phyloP scores from a whole-genome alignment of 2,113 vertebrate genomes.

The Solea solea region DNA sequence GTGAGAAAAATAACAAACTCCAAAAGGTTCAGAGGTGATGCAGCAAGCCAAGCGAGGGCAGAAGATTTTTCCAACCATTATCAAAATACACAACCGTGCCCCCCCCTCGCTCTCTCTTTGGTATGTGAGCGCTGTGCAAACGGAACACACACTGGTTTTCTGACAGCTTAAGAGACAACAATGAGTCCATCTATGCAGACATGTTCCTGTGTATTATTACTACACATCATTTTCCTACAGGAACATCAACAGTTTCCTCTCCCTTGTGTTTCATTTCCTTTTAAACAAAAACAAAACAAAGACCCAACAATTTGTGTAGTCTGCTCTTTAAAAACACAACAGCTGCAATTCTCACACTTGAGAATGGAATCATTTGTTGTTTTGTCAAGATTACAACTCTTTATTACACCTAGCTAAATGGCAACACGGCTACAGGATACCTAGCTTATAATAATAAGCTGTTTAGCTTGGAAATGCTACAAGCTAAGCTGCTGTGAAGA shows the following conservation, averaged over 20 bases:
- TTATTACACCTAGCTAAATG: too few relatives aligned
- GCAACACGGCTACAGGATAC: too few relatives aligned
- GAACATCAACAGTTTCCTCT: neutral
- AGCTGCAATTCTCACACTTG: too few relatives aligned
- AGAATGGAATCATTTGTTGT: too few relatives aligned
- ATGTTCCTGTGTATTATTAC: conserved; percentile 19
- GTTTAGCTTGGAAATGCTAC: too few relatives aligned
- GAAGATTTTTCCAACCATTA: conserved; percentile 51
- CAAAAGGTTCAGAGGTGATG: conserved; percentile 32
- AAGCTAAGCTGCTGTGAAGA: too few relatives aligned
- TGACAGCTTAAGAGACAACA: conserved; percentile 64
- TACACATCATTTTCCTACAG: neutral
- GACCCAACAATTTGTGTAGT: too few relatives aligned
- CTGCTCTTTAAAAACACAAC: too few relatives aligned
- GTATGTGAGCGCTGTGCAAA: conserved; percentile 42
- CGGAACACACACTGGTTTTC: neutral
- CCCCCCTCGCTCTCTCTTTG: conserved; percentile 16
- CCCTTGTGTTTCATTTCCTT: too few relatives aligned
- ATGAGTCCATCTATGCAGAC: conserved; percentile 4
- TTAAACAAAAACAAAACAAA: too few relatives aligned
- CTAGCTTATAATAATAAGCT: too few relatives aligned
- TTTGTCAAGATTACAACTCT: too few relatives aligned
- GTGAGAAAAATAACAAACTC: conserved; percentile 41
- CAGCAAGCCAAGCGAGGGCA: conserved; percentile 45
- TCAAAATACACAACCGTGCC: conserved; percentile 60